Evolutionary conservation across 2,113 vertebrate species (phyloP).

Genomic region (Sturnus vulgaris): DNA sequence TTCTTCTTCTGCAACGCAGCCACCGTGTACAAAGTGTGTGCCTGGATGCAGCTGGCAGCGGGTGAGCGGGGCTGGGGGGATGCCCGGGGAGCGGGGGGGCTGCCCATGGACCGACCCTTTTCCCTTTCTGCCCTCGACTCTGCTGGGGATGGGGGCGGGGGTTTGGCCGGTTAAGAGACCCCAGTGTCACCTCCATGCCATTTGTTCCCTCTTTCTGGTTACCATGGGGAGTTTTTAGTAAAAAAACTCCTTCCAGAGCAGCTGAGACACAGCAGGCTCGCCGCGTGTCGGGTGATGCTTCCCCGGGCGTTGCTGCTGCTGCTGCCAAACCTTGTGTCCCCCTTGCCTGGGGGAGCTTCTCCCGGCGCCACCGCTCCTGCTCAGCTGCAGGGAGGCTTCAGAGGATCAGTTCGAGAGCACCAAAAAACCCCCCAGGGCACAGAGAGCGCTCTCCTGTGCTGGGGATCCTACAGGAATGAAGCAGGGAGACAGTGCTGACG

Average conservation of each 20-base stretch:
- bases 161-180: not conserved
- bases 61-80: slow-evolving; percentile 69
- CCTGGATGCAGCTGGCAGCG: slow-evolving; percentile 97
- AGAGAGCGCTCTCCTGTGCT: not conserved
- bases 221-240: not conserved
- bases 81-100: not conserved
- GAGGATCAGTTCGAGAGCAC: not conserved
- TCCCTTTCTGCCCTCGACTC: not conserved
- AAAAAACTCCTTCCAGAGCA: not conserved
- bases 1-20: slow-evolving; percentile 97
- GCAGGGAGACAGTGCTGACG: rapidly evolving
- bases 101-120: rapidly evolving
- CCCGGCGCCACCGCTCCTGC: not conserved
- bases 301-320: not conserved
- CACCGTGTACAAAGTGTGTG: slow-evolving; percentile 96
- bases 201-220: not conserved
- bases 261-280: not conserved
- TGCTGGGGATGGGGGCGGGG: rapidly evolving
- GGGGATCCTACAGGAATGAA: not conserved
- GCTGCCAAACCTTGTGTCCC: not conserved
- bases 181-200: rapidly evolving
- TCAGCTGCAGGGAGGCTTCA: not conserved
- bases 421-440: rapidly evolving
- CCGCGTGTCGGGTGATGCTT: not conserved
- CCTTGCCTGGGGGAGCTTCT: not conserved